Conservation (phyloP, 2,888 invertebrate genomes). For the Clivina fossor region DNA sequence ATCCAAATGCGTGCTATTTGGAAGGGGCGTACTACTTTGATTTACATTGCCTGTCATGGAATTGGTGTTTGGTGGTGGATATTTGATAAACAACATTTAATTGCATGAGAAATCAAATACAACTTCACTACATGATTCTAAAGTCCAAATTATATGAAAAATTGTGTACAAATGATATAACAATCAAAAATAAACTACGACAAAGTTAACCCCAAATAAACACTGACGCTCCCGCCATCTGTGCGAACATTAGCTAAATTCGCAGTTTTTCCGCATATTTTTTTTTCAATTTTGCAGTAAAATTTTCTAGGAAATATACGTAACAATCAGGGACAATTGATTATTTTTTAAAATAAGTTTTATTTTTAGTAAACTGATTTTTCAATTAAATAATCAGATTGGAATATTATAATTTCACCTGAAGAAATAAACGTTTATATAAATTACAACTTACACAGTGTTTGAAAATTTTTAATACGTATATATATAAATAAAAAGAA, state of each 20-base stretch:
- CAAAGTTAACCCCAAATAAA: constrained; percentile 18
- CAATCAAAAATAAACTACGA: constrained; percentile 19
- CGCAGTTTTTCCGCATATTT: not conserved
- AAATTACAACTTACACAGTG: too few species aligned
- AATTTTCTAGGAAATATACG: too few species aligned
- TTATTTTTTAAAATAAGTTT: too few species aligned
- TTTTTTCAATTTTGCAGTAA: too few species aligned
- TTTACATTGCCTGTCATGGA: constrained; percentile 41
- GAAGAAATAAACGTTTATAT: too few species aligned
- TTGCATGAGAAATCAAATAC: not conserved
- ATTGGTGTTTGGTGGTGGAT: constrained; percentile 23
- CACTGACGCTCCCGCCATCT: constrained; percentile 19
- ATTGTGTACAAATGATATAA: constrained; percentile 7
- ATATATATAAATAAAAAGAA: too few species aligned
- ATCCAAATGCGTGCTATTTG: constrained; percentile 43
- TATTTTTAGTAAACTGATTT: too few species aligned
- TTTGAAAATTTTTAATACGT: too few species aligned
- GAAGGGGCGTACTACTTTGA: constrained; percentile 41
- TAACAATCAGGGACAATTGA: too few species aligned
- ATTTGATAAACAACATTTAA: constrained; percentile 19
- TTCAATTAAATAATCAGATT: too few species aligned
- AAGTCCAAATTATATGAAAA: constrained; percentile 11
- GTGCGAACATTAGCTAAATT: too few species aligned
- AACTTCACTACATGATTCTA: not conserved
- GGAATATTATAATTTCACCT: too few species aligned